These are phyloP conservation scores for Trachops cirrhosus DNA, from an alignment of 2,797 vertebrate species.

Conservation along the genomic window DNA sequence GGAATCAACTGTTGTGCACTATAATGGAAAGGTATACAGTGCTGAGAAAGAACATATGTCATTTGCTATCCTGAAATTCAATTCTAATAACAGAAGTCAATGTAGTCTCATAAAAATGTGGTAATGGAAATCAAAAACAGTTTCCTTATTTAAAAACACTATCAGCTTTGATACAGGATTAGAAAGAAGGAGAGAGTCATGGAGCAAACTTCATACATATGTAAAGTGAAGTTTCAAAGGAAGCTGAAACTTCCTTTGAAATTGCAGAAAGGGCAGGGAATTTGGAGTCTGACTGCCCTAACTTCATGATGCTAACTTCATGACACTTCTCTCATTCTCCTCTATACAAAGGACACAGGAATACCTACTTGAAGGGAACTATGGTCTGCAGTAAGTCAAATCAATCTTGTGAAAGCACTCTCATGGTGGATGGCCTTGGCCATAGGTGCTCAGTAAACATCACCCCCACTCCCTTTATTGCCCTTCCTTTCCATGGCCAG, in stretches of 20 bases:
- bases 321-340: background rate
- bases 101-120: constrained; percentile 78
- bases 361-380: background rate
- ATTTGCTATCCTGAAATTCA: constrained; percentile 77
- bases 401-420: background rate
- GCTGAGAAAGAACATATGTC: constrained; percentile 38
- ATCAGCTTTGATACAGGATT: constrained; percentile 52
- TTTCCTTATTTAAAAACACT: constrained; percentile 81
- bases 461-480: too few species aligned
- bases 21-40: constrained; percentile 79
- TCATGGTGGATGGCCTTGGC: too few species aligned
- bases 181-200: background rate
- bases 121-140: constrained; percentile 80
- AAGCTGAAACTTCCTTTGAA: background rate
- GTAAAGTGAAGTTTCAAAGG: constrained; percentile 43
- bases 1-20: constrained; percentile 82
- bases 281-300: background rate
- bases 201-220: constrained; percentile 20
- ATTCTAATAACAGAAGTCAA: constrained; percentile 76
- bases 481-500: background rate
- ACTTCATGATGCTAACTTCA: background rate
- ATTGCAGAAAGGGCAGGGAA: background rate
- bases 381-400: background rate
- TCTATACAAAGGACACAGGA: background rate
- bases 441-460: background rate